Conservation (phyloP, 2,888 invertebrate genomes). For the Drosophila peninsularis region DNA sequence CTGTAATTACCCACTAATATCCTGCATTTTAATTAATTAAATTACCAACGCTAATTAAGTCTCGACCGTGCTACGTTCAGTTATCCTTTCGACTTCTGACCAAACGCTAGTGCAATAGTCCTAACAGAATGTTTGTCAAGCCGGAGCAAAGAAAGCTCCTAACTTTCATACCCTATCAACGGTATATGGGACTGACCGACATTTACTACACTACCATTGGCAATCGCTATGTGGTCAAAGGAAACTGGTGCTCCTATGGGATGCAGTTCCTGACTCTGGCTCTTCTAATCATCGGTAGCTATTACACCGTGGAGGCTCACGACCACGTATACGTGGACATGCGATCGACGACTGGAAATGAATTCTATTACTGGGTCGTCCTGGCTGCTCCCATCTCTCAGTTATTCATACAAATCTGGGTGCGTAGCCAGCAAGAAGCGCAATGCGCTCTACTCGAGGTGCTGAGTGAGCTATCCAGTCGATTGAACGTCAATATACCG, state of each 20-base stretch:
- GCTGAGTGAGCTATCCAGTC: conserved; percentile 6
- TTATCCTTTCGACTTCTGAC: not conserved
- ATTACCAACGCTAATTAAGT: not conserved
- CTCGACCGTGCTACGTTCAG: not conserved
- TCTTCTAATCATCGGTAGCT: not conserved
- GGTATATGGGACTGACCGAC: conserved; percentile 35
- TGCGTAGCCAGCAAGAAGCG: conserved; percentile 20
- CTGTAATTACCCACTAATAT: not conserved
- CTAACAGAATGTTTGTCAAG: not conserved
- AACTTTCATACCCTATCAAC: conserved; percentile 31
- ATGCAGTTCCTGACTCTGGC: conserved; percentile 1
- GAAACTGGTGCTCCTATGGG: conserved; percentile 1
- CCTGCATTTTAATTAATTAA: not conserved
- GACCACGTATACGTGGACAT: not conserved
- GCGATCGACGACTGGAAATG: conserved; percentile 8
- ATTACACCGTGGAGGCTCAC: not conserved
- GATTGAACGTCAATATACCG: conserved; percentile 26
- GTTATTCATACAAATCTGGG: conserved; percentile 21
- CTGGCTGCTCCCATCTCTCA: conserved; percentile 9
- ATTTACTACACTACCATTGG: conserved; percentile 24
- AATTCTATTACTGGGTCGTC: not conserved
- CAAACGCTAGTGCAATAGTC: not conserved
- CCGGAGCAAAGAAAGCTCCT: conserved; percentile 8
- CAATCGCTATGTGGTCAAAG: conserved; percentile 20
- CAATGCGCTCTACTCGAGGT: conserved; percentile 22